Evolutionary conservation across 2,888 invertebrate genomes (phyloP).

Genomic region (Loripinus fragilis): DNA sequence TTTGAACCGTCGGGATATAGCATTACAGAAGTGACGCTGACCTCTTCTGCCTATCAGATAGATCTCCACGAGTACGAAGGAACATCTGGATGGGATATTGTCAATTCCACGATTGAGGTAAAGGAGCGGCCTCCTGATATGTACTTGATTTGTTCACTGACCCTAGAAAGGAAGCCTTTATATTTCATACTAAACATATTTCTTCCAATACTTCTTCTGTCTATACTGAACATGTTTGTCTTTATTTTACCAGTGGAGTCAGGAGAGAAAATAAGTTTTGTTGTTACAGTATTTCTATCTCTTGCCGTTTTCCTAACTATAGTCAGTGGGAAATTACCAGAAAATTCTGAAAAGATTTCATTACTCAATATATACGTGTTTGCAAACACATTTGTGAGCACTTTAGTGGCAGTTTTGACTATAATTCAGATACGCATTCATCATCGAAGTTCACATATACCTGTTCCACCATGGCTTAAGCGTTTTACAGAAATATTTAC

Average conservation of each 20-base stretch:
- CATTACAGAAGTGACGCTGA: background rate
- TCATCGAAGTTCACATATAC: slow-evolving; percentile 18
- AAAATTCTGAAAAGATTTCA: slow-evolving; percentile 46
- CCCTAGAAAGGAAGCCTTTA: slow-evolving; percentile 38
- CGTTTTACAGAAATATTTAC: background rate
- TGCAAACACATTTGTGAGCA: slow-evolving; percentile 42
- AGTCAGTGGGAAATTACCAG: slow-evolving; percentile 52
- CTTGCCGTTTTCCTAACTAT: slow-evolving; percentile 57
- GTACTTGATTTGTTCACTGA: slow-evolving; percentile 42
- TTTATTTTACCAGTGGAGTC: slow-evolving; percentile 53
- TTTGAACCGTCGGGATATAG: slow-evolving; percentile 37
- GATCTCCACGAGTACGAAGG: slow-evolving; percentile 28
- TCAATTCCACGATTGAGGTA: slow-evolving; percentile 1
- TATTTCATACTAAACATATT: slow-evolving; percentile 56
- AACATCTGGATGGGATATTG: slow-evolving; percentile 30
- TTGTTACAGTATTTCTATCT: slow-evolving; percentile 56
- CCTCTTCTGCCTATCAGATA: background rate
- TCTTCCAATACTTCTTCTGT: slow-evolving; percentile 44
- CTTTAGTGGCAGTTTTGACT: slow-evolving; percentile 43
- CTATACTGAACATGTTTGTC: slow-evolving; percentile 52
- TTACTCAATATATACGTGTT: slow-evolving; percentile 51
- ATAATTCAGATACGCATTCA: slow-evolving; percentile 44
- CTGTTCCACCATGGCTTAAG: slow-evolving; percentile 21
- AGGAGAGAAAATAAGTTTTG: slow-evolving; percentile 56
- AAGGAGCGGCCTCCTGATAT: background rate